Conservation (phyloP, 2,113 vertebrate species). For the Rousettus leschenaultii region DNA sequence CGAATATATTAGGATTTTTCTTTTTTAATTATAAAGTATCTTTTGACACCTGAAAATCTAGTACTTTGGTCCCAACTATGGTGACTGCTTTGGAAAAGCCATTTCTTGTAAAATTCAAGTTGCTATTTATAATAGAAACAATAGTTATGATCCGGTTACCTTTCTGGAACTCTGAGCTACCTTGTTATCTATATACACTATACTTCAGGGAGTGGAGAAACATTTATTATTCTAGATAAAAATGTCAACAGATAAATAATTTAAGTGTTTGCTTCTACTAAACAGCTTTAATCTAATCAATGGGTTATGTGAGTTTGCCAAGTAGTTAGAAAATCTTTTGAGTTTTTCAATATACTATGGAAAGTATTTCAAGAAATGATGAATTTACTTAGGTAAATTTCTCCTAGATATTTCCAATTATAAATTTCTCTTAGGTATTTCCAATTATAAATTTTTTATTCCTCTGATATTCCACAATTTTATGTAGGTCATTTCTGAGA, state of each 20-base stretch:
- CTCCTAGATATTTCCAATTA: no score
- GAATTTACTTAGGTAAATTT: not conserved
- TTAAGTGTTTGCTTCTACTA: not conserved
- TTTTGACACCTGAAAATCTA: not conserved
- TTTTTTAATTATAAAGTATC: not conserved
- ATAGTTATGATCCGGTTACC: not conserved
- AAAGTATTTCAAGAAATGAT: slow-evolving; percentile 16
- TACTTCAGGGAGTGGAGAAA: not conserved
- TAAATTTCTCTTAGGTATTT: slow-evolving; percentile 15
- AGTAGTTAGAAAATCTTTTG: slow-evolving; percentile 42
- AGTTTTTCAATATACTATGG: slow-evolving; percentile 4
- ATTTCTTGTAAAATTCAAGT: not conserved
- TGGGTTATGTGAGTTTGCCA: not conserved
- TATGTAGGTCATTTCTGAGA: not conserved
- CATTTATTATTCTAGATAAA: slow-evolving; percentile 23
- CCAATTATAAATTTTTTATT: slow-evolving; percentile 32
- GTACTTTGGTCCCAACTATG: not conserved
- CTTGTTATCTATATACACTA: not conserved
- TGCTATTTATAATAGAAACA: not conserved
- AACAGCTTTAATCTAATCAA: slow-evolving; percentile 52
- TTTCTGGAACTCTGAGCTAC: not conserved
- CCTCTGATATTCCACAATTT: not conserved
- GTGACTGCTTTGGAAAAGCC: not conserved
- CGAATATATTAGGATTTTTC: not conserved
- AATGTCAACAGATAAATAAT: slow-evolving; percentile 45